Evolutionary conservation across 2,113 vertebrate genomes (phyloP).

Genomic region (Jacana jacana): DNA sequence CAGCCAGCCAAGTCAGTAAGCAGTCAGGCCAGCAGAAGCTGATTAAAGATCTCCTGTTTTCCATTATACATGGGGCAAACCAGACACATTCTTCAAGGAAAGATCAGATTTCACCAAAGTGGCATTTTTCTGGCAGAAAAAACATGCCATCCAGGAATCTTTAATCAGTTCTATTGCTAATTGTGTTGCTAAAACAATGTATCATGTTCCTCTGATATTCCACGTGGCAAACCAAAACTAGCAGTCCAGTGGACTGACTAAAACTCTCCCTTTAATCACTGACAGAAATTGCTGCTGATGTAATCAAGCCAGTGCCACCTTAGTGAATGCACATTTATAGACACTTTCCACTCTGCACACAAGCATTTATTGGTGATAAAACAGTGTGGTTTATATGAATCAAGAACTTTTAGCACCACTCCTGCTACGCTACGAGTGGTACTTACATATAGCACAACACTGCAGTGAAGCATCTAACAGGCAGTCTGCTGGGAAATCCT

Average conservation of each 20-base stretch:
- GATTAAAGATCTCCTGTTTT: conserved; percentile 15
- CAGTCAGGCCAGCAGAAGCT: not conserved
- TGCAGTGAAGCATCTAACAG: not conserved
- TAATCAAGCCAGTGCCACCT: not conserved
- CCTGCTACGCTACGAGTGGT: not conserved
- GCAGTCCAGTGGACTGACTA: not conserved
- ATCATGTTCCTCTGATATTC: not conserved
- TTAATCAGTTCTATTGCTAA: not conserved
- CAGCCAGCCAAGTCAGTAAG: not conserved
- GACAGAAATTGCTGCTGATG: not conserved
- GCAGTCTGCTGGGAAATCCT: not conserved
- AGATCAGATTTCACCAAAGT: not conserved
- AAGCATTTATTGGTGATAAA: not conserved
- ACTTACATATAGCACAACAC: not conserved
- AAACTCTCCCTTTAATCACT: conserved; percentile 3
- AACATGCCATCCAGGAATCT: not conserved
- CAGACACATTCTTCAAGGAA: not conserved
- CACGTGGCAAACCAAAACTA: not conserved
- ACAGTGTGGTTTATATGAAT: not conserved
- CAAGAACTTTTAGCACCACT: not conserved
- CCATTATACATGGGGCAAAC: not conserved
- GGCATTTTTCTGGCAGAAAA: not conserved
- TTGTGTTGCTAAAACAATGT: not conserved
- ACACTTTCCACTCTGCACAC: not conserved
- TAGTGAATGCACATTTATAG: not conserved